Evolutionary conservation across 2,113 vertebrate species (phyloP).

Genomic region (Platichthys stellatus): DNA sequence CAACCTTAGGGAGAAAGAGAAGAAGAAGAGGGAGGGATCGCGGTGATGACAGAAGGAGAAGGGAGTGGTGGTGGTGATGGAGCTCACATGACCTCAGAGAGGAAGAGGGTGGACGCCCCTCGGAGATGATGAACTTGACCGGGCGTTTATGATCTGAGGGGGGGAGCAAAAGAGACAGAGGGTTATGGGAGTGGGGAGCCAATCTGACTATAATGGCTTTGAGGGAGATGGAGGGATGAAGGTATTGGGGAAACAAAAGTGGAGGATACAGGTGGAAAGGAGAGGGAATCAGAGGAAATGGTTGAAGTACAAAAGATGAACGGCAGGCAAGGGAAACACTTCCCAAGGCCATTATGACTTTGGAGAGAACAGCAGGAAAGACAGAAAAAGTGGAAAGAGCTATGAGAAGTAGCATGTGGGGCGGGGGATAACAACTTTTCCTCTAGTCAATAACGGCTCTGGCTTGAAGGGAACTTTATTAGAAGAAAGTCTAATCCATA

Average conservation of each 20-base stretch:
- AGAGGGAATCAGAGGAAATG: background rate
- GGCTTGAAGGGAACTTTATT: background rate
- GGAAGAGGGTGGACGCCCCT: conserved; percentile 11
- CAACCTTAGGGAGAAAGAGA: conserved; percentile 30
- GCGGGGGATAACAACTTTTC: conserved; percentile 10
- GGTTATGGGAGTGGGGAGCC: conserved; percentile 13
- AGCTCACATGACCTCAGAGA: conserved; percentile 19
- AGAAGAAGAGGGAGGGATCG: background rate
- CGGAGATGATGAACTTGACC: conserved; percentile 45
- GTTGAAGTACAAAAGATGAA: conserved; percentile 1
- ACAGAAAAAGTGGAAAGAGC: conserved; percentile 1
- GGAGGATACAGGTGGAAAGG: background rate
- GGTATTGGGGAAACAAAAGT: background rate
- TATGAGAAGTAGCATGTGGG: background rate
- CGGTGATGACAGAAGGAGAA: background rate
- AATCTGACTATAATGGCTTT: conserved; percentile 17
- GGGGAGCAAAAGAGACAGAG: background rate
- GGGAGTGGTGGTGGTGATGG: background rate
- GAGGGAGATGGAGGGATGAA: conserved; percentile 16
- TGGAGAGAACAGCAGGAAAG: background rate
- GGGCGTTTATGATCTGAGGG: conserved; percentile 28
- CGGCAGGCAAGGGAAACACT: background rate
- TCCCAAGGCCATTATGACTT: background rate
- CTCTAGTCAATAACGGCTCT: conserved; percentile 5
- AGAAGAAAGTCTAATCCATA: background rate